Evolutionary conservation across 1,140 invertebrate genomes (phyloP).

Genomic region (Trissolcus basalis): DNA sequence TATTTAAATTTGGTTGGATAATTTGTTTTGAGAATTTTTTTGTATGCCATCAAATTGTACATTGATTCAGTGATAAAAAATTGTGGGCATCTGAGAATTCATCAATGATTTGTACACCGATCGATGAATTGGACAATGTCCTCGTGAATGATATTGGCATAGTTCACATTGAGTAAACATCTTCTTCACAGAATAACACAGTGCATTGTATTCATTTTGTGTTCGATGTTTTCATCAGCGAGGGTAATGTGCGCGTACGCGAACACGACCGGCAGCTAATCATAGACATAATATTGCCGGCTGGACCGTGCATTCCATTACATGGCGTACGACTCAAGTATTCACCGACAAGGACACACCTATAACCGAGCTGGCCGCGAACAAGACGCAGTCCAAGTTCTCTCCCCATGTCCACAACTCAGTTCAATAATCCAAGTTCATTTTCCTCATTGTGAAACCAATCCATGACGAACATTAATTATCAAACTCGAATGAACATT

Average conservation of each 20-base stretch:
- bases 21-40: too few relatives aligned
- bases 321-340: slow-evolving; percentile 36
- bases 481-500: too few relatives aligned
- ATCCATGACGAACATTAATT: background rate
- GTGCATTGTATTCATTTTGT: slow-evolving; percentile 53
- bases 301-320: slow-evolving; percentile 55
- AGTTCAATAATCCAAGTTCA: slow-evolving; percentile 1
- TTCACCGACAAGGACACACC: slow-evolving; percentile 33
- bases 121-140: slow-evolving; percentile 33
- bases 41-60: too few relatives aligned
- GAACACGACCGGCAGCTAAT: slow-evolving; percentile 50
- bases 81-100: too few relatives aligned
- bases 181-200: slow-evolving; percentile 51
- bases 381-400: slow-evolving; percentile 20
- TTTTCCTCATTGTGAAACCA: background rate
- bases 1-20: too few relatives aligned
- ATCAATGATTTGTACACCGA: slow-evolving; percentile 7
- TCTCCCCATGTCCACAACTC: slow-evolving; percentile 16
- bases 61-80: too few relatives aligned
- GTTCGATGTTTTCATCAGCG: slow-evolving; percentile 56
- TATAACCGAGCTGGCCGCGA: background rate
- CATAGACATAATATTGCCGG: slow-evolving; percentile 59
- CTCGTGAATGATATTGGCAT: slow-evolving; percentile 40
- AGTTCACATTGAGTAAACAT: slow-evolving; percentile 51
- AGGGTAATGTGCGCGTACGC: slow-evolving; percentile 34